Base-by-base conservation (phyloP, 1,140 invertebrate species). In the Phortica variegata region DNA sequence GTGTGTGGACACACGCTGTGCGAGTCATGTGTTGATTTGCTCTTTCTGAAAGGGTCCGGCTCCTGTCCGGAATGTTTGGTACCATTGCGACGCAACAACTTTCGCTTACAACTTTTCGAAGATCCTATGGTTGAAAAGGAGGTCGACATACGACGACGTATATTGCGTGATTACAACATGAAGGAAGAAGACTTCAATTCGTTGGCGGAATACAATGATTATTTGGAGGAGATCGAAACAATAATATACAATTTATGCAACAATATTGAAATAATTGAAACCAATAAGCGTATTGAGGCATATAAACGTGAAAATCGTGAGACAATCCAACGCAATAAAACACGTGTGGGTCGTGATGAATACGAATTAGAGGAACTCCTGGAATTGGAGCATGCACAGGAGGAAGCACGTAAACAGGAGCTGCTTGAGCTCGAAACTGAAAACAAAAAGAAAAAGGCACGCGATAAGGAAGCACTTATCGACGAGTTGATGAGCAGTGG, bases 1-100 rank as follows among this genome's bases (percentile, higher is more conserved):
- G 85, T 95, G 39, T 99, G 97, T 79, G 97, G 96, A 5, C 97
- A 99, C 80, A 88, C 92, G 13, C 79, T 99, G 55, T 99, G 97
- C 79, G 95, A 98, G 76, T 95, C 66, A 0, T 74, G 71, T 21
- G 71, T 74, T n/a, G 71, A 74, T 43, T 44, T 74, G 37, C 49
- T 74, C 5, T 74, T 74, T 33, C 52, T 82, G 73, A 48, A 71
- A 89, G 91, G 97, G 32, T 93, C 93, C 44, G 95, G 90, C 8
- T 81, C 85, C 0, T 98, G 96, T 77, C 93, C 93, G 26, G 90
- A 95, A 76, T 98, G 96, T 79, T 83, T 85, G 57, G 88, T 92
- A 29, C 84, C 90, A 4, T 75, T 99, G 21, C 80, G 93, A 8
- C 82, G 93, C 60, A 88, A 84, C 61, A 95, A 96, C 74, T 99